Percentiles rank a stretch among this genome's conserved stretches.
Conservation (phyloP, 2,113 vertebrate species). For the Leucoraja erinaceus region DNA sequence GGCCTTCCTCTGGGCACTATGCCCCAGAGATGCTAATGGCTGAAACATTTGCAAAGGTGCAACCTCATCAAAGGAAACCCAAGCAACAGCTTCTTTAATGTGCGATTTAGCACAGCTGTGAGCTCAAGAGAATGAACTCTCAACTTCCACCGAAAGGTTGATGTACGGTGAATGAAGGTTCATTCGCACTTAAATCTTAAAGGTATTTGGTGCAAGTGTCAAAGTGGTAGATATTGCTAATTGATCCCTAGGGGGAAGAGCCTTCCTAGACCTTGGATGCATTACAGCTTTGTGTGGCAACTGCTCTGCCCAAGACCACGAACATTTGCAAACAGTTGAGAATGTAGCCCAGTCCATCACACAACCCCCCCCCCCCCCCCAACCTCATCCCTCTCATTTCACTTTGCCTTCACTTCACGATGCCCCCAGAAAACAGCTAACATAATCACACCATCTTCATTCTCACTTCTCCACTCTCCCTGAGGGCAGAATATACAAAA, state of each 20-base stretch:
- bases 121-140: not conserved
- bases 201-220: not conserved
- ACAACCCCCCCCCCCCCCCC: too few relatives aligned
- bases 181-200: not conserved
- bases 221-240: not conserved
- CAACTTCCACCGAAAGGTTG: not conserved
- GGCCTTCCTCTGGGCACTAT: not conserved
- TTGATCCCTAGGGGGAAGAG: not conserved
- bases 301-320: too few relatives aligned
- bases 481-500: too few relatives aligned
- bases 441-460: too few relatives aligned
- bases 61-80: not conserved
- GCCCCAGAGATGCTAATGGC: not conserved
- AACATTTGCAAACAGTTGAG: too few relatives aligned
- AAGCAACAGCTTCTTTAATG: conserved; percentile 3
- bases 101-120: not conserved
- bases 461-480: too few relatives aligned
- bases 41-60: not conserved
- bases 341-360: too few relatives aligned
- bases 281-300: not conserved
- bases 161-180: not conserved
- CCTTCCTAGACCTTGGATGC: not conserved
- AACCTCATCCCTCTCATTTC: too few relatives aligned
- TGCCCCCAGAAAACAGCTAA: too few relatives aligned
- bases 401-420: too few relatives aligned